Evolutionary conservation across 2,888 invertebrate species (phyloP).

Genomic region (Drosophila birchii): DNA sequence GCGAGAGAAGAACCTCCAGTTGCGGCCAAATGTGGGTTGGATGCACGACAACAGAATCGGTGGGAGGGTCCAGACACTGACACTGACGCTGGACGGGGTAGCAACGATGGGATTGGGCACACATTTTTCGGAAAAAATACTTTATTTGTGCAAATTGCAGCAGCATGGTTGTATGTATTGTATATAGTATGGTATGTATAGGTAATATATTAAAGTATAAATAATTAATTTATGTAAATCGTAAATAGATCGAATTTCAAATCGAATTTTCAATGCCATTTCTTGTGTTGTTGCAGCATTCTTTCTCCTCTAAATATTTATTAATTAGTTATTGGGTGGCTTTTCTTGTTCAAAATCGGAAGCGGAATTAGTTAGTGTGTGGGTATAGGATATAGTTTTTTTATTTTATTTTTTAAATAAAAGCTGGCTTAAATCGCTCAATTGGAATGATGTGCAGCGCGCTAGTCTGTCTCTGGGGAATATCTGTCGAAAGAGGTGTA

Average conservation of each 20-base stretch:
- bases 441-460: constrained; percentile 51
- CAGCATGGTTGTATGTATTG: constrained; percentile 72
- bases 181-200: constrained; percentile 73
- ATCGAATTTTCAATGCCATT: constrained; percentile 47
- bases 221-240: constrained; percentile 81
- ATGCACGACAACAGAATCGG: constrained; percentile 12
- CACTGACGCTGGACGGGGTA: constrained; percentile 23
- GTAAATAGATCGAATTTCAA: constrained; percentile 76
- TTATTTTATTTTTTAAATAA: constrained; percentile 41
- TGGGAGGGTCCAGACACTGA: constrained; percentile 4
- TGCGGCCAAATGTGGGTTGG: constrained; percentile 29
- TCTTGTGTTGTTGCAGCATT: constrained; percentile 29
- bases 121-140: constrained; percentile 75
- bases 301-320: not conserved
- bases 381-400: constrained; percentile 20
- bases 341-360: constrained; percentile 13
- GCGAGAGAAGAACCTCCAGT: constrained; percentile 31
- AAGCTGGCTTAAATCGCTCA: constrained; percentile 13
- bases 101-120: constrained; percentile 11
- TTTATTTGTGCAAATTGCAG: constrained; percentile 83
- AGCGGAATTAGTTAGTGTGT: constrained; percentile 5
- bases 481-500: constrained; percentile 17
- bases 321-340: constrained; percentile 8
- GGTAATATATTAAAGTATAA: constrained; percentile 77
- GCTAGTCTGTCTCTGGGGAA: constrained; percentile 27